These are phyloP conservation scores for Sterrhoptilus dennistouni DNA, from an alignment of 2,113 vertebrate genomes.

Conservation along the genomic window DNA sequence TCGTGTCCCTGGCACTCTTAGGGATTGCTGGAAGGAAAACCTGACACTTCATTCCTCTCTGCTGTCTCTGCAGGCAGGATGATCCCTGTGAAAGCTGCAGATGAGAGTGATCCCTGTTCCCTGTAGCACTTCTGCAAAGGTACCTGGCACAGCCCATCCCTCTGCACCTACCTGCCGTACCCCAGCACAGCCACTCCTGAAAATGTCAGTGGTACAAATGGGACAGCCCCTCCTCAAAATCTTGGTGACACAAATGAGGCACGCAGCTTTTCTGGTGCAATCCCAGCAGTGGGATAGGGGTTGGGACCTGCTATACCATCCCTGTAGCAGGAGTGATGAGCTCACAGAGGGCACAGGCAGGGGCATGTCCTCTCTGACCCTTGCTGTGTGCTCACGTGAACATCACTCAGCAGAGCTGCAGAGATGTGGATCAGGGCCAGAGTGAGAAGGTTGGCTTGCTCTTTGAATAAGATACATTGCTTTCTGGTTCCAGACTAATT, in stretches of 20 bases:
- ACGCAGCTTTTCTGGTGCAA: not conserved
- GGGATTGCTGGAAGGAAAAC: not conserved
- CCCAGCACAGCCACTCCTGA: not conserved
- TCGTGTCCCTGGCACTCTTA: not conserved
- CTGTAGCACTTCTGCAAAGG: not conserved
- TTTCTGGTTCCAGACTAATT: not conserved
- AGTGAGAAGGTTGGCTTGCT: not conserved
- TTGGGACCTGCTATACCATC: not conserved
- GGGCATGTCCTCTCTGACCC: not conserved
- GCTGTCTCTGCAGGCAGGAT: not conserved
- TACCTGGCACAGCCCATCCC: not conserved
- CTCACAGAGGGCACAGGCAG: not conserved
- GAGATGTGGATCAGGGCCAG: rapidly evolving
- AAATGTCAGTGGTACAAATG: not conserved
- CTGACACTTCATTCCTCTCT: rapidly evolving
- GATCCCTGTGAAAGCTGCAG: not conserved
- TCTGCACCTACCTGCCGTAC: rapidly evolving
- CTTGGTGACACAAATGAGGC: not conserved
- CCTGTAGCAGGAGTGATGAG: rapidly evolving
- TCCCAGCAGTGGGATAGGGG: not conserved
- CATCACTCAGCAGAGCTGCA: not conserved
- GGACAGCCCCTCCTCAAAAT: not conserved
- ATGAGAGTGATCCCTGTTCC: not conserved
- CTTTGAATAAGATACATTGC: not conserved
- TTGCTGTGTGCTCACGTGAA: rapidly evolving